Conservation (phyloP, 2,888 invertebrate species). For the Penaeus monodon region DNA sequence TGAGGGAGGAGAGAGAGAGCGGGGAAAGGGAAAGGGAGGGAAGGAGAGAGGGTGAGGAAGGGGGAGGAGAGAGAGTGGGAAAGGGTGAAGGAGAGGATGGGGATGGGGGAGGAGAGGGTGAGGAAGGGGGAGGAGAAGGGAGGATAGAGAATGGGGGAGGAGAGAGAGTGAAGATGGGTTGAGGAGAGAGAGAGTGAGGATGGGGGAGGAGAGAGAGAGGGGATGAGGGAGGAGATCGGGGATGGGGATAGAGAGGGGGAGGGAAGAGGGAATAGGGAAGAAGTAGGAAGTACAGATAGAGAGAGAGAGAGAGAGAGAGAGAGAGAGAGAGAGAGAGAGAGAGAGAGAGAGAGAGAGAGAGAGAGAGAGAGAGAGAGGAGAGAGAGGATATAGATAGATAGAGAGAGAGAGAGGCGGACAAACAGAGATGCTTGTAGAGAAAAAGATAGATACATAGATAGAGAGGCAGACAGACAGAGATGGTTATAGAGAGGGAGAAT, state of each 20-base stretch:
- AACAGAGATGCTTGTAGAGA: not conserved
- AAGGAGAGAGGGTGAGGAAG: not conserved
- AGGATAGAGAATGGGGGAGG: not conserved
- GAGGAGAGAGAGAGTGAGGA: rapidly evolving
- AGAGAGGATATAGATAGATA: not conserved
- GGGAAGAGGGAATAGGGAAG: not conserved
- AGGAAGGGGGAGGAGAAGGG: not conserved
- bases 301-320: not conserved
- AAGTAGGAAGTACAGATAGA: not conserved
- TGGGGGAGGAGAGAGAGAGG: not conserved
- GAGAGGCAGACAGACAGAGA: slow-evolving; percentile 9
- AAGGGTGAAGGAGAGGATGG: not conserved
- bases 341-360: not conserved
- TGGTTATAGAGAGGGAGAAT: not conserved
- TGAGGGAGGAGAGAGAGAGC: not conserved
- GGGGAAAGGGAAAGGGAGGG: not conserved
- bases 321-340: not conserved
- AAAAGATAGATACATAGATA: not conserved
- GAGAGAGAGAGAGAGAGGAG: not conserved
- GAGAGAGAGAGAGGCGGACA: not conserved
- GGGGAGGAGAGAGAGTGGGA: not conserved
- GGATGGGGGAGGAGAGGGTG: not conserved
- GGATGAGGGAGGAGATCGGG: not conserved
- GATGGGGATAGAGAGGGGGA: not conserved
- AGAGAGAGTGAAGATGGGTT: not conserved